Evolutionary conservation across 2,113 vertebrate species (phyloP).

Genomic region (Cynopterus brachyotis): DNA sequence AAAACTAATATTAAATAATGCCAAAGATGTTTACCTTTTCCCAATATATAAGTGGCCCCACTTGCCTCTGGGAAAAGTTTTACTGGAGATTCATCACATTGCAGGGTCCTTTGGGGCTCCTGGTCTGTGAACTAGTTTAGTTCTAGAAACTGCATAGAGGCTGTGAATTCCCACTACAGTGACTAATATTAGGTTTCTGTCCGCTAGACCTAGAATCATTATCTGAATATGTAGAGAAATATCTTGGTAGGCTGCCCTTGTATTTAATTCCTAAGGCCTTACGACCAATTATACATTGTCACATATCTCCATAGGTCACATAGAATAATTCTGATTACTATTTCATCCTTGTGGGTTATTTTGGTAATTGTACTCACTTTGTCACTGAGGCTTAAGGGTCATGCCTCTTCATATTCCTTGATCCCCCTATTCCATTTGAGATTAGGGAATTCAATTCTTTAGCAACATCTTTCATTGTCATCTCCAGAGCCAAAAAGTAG

Average conservation of each 20-base stretch:
- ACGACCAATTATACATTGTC: neutral
- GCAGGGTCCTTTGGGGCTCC: neutral
- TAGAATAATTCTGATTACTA: neutral
- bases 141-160: neutral
- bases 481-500: neutral
- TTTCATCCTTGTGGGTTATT: neutral
- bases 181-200: neutral
- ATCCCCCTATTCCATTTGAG: neutral
- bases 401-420: neutral
- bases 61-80: neutral
- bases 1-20: neutral
- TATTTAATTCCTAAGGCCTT: neutral
- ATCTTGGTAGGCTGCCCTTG: neutral
- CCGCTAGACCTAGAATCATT: neutral
- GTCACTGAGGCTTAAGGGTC: neutral
- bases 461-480: neutral
- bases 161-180: neutral
- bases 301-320: neutral
- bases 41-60: neutral
- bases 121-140: neutral
- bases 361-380: neutral
- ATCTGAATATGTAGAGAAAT: neutral
- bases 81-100: neutral
- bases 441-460: neutral
- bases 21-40: neutral